These are phyloP conservation scores for Brachyistius frenatus DNA, from an alignment of 2,113 vertebrate species.

Conservation along the genomic window DNA sequence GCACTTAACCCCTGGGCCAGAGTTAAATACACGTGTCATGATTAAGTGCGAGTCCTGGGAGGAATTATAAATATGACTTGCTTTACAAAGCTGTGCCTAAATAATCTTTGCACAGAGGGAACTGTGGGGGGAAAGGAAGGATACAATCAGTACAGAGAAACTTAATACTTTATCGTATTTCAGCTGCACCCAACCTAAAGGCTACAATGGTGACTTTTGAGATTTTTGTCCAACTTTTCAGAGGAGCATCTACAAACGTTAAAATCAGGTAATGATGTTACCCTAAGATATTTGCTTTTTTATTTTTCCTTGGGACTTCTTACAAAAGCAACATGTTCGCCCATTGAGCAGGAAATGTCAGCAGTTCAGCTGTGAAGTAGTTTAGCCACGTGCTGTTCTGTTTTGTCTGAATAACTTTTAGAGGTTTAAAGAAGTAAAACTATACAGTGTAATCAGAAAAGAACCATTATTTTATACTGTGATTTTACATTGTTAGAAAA, in stretches of 20 bases:
- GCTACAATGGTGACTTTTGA: not conserved
- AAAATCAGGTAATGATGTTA: not conserved
- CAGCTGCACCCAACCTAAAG: not conserved
- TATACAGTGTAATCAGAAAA: not conserved
- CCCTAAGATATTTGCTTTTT: not conserved
- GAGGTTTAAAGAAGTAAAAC: not conserved
- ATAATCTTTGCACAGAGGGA: conserved; percentile 28
- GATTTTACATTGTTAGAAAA: too few species aligned
- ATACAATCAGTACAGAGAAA: conserved; percentile 15
- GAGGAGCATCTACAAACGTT: not conserved
- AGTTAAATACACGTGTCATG: conserved; percentile 9
- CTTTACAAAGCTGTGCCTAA: conserved; percentile 42
- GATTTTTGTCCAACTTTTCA: not conserved
- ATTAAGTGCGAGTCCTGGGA: conserved; percentile 16
- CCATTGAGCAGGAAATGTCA: not conserved
- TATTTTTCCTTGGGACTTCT: not conserved
- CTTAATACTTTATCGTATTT: conserved; percentile 34
- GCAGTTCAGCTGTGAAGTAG: not conserved
- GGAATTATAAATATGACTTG: conserved; percentile 33
- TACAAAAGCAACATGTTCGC: not conserved
- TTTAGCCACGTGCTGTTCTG: not conserved
- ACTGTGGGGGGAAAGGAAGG: not conserved
- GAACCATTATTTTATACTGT: too few species aligned
- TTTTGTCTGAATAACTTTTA: not conserved
- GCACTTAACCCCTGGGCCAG: conserved; percentile 7